phyloP scores from a whole-genome alignment of 1,140 invertebrate species.

The Patella vulgata region DNA sequence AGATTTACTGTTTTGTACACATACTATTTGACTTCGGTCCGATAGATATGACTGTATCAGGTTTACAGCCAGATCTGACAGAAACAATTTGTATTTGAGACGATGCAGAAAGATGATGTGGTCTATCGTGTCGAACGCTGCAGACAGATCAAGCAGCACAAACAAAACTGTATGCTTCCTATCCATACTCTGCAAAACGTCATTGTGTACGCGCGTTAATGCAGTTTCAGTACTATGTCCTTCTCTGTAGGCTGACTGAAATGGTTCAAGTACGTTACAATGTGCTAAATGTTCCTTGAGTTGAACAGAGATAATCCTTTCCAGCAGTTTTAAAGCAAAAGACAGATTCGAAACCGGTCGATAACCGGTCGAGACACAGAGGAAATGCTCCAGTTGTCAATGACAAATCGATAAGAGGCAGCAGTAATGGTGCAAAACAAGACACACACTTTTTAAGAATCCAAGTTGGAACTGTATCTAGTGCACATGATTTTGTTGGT shows the following conservation, averaged over 20 bases:
- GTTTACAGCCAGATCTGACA: too few relatives aligned
- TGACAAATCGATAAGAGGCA: slow-evolving; percentile 18
- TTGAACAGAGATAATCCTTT: slow-evolving; percentile 10
- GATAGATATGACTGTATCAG: too few relatives aligned
- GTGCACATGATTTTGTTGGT: too few relatives aligned
- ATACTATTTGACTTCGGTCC: too few relatives aligned
- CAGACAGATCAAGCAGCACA: slow-evolving; percentile 6
- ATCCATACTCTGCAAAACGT: not conserved
- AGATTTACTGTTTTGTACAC: too few relatives aligned
- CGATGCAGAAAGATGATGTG: not conserved
- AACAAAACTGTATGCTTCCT: slow-evolving; percentile 1
- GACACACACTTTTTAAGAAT: too few relatives aligned
- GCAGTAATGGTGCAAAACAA: slow-evolving; percentile 15
- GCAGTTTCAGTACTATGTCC: slow-evolving; percentile 29
- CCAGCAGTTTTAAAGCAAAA: slow-evolving; percentile 27
- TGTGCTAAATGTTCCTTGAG: slow-evolving; percentile 13
- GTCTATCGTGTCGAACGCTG: slow-evolving; percentile 3
- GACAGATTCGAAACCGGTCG: slow-evolving; percentile 25
- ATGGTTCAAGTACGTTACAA: slow-evolving; percentile 12
- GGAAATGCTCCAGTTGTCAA: slow-evolving; percentile 14
- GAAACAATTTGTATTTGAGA: too few relatives aligned
- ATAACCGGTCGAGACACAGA: slow-evolving; percentile 24
- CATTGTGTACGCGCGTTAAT: not conserved
- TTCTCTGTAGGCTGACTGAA: slow-evolving; percentile 23
- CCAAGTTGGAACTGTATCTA: too few relatives aligned